Percentiles rank a stretch among this genome's conserved stretches.
These are phyloP conservation scores for Grammatotria lemairii DNA, from an alignment of 2,113 vertebrate species.

Conservation along the genomic window DNA sequence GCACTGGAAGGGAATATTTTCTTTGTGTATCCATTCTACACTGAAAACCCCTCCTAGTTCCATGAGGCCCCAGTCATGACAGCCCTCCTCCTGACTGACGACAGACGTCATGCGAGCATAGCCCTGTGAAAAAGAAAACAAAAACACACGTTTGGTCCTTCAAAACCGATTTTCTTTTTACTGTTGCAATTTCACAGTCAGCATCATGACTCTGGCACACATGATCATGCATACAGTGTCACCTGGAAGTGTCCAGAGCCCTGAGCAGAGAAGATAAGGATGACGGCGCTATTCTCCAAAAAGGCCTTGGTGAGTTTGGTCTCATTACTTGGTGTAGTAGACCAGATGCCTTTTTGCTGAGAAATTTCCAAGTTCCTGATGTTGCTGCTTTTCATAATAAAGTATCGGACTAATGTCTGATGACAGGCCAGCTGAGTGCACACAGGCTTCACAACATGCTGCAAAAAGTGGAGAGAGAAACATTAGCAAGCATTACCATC, in stretches of 20 bases:
- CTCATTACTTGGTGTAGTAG: constrained; percentile 83
- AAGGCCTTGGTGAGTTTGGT: constrained; percentile 82
- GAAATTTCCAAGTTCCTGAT: constrained; percentile 85
- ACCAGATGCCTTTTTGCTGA: constrained; percentile 89
- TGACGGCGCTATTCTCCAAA: constrained; percentile 72
- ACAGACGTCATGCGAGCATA: constrained; percentile 86
- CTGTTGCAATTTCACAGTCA: background rate
- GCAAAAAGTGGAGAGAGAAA: background rate
- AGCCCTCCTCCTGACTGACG: constrained; percentile 79
- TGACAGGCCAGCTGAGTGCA: constrained; percentile 58
- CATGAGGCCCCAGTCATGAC: constrained; percentile 83
- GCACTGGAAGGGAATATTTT: constrained; percentile 81
- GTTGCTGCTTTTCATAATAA: constrained; percentile 92
- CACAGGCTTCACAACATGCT: constrained; percentile 61
- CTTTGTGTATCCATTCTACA: constrained; percentile 88
- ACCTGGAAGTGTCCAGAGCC: constrained; percentile 94
- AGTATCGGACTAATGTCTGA: constrained; percentile 73
- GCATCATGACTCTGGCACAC: background rate
- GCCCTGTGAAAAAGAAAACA: constrained; percentile 67
- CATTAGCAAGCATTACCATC: background rate
- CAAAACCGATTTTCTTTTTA: background rate
- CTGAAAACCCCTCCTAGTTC: constrained; percentile 84
- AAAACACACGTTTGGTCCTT: background rate
- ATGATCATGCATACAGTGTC: background rate
- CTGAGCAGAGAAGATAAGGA: constrained; percentile 91